phyloP scores from a whole-genome alignment of 2,888 invertebrate species.

The Allophyes oxyacanthae region DNA sequence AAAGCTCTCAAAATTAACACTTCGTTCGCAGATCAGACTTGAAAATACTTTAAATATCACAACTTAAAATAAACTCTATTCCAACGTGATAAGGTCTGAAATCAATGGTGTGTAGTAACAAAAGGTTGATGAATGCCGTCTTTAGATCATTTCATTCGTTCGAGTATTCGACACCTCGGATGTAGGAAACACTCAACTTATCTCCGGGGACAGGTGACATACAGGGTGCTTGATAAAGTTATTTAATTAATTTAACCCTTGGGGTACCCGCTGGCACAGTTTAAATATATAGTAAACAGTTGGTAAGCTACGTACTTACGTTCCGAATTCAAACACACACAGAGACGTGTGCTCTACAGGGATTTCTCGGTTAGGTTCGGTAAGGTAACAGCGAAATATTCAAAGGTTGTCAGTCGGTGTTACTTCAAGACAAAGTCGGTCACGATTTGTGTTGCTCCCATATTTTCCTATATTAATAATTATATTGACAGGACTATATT shows the following conservation, averaged over 20 bases:
- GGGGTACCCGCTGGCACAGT: too few relatives aligned
- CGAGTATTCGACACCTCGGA: constrained; percentile 72
- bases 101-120: constrained; percentile 24
- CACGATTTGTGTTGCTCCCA: too few relatives aligned
- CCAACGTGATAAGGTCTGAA: constrained; percentile 11
- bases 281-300: too few relatives aligned
- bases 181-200: constrained; percentile 73
- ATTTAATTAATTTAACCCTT: constrained; percentile 57
- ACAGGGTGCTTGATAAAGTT: constrained; percentile 60
- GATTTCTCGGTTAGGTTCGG: too few relatives aligned
- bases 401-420: too few relatives aligned
- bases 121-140: constrained; percentile 55
- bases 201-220: constrained; percentile 66
- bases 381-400: too few relatives aligned
- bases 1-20: constrained; percentile 51
- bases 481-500: too few relatives aligned
- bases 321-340: too few relatives aligned
- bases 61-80: constrained; percentile 30
- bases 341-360: too few relatives aligned
- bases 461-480: too few relatives aligned
- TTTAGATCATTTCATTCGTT: constrained; percentile 62
- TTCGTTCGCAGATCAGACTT: constrained; percentile 39
- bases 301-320: too few relatives aligned
- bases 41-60: constrained; percentile 5
- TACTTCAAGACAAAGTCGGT: too few relatives aligned